Evolutionary conservation across 2,113 vertebrate species (phyloP).

Genomic region (Otis tarda): DNA sequence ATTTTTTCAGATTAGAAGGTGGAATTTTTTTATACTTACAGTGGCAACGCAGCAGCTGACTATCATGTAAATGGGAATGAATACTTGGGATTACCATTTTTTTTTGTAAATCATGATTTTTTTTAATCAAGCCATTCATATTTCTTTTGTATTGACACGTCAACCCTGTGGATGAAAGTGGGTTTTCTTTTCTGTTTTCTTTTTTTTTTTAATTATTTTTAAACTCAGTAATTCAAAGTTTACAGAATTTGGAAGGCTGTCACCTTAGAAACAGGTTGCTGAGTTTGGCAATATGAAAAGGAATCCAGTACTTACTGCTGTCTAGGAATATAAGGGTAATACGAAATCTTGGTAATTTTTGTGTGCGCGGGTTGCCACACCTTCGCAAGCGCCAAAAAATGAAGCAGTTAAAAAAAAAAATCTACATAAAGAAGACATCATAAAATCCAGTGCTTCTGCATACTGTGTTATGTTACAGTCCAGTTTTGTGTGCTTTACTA

Average conservation of each 20-base stretch:
- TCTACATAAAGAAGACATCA: constrained; percentile 65
- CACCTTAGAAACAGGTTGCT: constrained; percentile 57
- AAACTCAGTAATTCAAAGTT: constrained; percentile 67
- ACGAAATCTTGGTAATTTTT: constrained; percentile 48
- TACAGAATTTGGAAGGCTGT: constrained; percentile 63
- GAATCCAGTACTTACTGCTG: constrained; percentile 76
- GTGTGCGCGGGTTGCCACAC: constrained; percentile 69
- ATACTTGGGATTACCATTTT: constrained; percentile 56
- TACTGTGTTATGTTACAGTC: constrained; percentile 84
- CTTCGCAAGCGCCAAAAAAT: constrained; percentile 74
- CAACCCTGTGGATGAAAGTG: constrained; percentile 70
- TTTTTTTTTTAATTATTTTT: neutral
- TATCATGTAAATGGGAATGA: constrained; percentile 52
- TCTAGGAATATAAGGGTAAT: constrained; percentile 62
- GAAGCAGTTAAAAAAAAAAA: constrained; percentile 71
- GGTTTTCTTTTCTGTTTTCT: accelerated
- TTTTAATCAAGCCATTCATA: constrained; percentile 53
- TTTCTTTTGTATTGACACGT: constrained; percentile 64
- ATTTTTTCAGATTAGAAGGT: constrained; percentile 56
- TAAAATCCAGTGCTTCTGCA: constrained; percentile 79
- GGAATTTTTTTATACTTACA: constrained; percentile 67
- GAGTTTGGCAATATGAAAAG: constrained; percentile 72
- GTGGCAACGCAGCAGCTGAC: constrained; percentile 69
- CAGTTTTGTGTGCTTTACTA: constrained; percentile 93
- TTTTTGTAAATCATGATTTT: constrained; percentile 62